phyloP scores from a whole-genome alignment of 2,113 vertebrate species.

The Pseudonaja textilis region DNA sequence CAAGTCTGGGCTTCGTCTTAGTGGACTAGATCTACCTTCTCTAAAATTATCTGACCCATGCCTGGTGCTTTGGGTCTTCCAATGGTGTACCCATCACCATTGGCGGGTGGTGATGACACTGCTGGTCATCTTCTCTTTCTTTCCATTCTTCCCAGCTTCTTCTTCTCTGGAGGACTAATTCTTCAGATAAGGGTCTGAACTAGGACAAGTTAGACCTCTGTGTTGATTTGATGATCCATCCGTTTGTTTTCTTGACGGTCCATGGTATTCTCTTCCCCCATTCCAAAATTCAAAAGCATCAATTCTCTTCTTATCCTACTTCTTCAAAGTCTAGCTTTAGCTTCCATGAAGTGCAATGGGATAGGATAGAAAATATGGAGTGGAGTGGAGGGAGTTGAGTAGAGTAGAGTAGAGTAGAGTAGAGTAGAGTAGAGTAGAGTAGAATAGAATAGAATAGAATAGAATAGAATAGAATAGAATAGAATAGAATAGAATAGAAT shows the following conservation, averaged over 20 bases:
- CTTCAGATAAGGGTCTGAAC: neutral
- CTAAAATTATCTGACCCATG: neutral
- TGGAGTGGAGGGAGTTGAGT: too few relatives aligned
- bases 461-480: too few relatives aligned
- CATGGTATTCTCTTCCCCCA: neutral
- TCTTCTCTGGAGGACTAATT: neutral
- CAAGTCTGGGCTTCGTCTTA: neutral
- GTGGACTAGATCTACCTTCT: neutral
- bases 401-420: too few relatives aligned
- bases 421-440: too few relatives aligned
- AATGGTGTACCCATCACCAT: neutral
- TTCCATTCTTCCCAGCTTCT: neutral
- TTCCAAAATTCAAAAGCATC: neutral
- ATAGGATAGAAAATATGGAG: too few relatives aligned
- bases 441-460: accelerated
- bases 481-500: too few relatives aligned
- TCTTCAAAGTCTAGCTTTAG: neutral
- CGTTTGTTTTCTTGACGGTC: neutral
- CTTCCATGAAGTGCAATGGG: neutral
- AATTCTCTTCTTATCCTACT: neutral
- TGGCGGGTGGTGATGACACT: neutral
- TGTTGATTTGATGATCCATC: neutral
- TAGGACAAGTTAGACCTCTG: neutral
- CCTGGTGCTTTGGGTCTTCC: neutral
- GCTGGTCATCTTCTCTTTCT: neutral